These are phyloP conservation scores for Cremastinae sp. DNA, from an alignment of 2,888 invertebrate species.

Conservation along the genomic window DNA sequence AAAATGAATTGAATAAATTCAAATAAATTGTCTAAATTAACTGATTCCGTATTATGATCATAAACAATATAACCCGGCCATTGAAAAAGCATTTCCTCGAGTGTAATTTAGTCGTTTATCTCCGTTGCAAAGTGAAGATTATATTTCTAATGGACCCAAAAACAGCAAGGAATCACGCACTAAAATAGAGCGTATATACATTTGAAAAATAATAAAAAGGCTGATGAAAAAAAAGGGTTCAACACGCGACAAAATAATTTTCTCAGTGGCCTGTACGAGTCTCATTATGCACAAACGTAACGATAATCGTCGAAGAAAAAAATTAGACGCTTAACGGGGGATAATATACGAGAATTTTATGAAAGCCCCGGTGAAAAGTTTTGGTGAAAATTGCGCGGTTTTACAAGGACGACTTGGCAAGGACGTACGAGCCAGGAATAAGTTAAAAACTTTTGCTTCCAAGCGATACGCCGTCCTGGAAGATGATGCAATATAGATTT, in stretches of 20 bases:
- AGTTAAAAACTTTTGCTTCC: conserved; percentile 48
- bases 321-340: conserved; percentile 45
- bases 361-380: conserved; percentile 42
- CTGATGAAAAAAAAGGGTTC: neutral
- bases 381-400: conserved; percentile 19
- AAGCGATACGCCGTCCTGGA: conserved; percentile 34
- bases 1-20: too few relatives aligned
- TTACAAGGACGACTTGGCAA: neutral
- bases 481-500: conserved; percentile 13
- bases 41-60: too few relatives aligned
- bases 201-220: neutral
- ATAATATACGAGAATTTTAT: conserved; percentile 52
- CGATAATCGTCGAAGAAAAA: conserved; percentile 35
- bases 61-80: neutral
- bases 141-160: neutral
- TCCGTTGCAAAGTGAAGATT: neutral
- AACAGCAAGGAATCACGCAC: neutral
- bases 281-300: conserved; percentile 31
- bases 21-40: too few relatives aligned
- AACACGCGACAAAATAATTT: neutral
- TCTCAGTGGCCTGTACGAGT: conserved; percentile 23
- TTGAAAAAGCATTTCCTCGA: neutral
- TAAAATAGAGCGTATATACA: too few relatives aligned
- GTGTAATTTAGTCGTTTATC: conserved; percentile 7
- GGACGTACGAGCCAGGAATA: conserved; percentile 31